Conservation (phyloP, 2,113 vertebrate species). For the Cololabis saira region DNA sequence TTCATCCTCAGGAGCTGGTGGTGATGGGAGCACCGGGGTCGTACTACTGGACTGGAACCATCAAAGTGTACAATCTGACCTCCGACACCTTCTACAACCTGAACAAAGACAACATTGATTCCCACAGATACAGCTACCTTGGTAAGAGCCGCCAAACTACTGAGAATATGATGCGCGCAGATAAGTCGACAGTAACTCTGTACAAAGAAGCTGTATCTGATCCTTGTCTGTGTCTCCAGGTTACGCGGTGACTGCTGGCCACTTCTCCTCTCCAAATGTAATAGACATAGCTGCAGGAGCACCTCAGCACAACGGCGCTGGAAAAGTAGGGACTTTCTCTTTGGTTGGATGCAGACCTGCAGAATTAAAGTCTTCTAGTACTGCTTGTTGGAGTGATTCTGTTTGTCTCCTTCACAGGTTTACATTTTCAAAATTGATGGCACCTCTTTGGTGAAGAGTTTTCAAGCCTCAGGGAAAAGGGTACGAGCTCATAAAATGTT, state of each 20-base stretch:
- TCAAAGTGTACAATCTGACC: slow-evolving; percentile 96
- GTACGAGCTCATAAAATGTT: slow-evolving; percentile 75
- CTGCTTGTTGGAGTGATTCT: slow-evolving; percentile 23
- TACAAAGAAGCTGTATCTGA: background rate
- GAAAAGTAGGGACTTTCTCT: slow-evolving; percentile 85
- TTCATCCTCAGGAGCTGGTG: slow-evolving; percentile 88
- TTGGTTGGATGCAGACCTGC: slow-evolving; percentile 7
- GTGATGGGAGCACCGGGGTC: slow-evolving; percentile 98
- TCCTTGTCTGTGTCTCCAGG: slow-evolving; percentile 76
- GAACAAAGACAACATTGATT: slow-evolving; percentile 86
- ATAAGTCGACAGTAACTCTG: background rate
- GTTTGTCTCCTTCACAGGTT: slow-evolving; percentile 81
- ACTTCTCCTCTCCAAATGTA: slow-evolving; percentile 88
- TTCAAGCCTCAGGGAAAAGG: slow-evolving; percentile 96
- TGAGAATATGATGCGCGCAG: background rate
- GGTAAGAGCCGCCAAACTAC: slow-evolving; percentile 79
- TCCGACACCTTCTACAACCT: slow-evolving; percentile 90
- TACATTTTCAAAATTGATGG: slow-evolving; percentile 96
- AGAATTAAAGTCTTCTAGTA: background rate
- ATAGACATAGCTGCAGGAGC: slow-evolving; percentile 94
- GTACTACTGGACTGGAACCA: slow-evolving; percentile 97
- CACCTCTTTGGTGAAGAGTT: slow-evolving; percentile 89
- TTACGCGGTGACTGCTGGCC: slow-evolving; percentile 94
- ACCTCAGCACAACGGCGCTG: slow-evolving; percentile 91
- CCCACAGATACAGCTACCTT: slow-evolving; percentile 93